phyloP scores from a whole-genome alignment of 2,113 vertebrate genomes.

The Pycnonotus jocosus region DNA sequence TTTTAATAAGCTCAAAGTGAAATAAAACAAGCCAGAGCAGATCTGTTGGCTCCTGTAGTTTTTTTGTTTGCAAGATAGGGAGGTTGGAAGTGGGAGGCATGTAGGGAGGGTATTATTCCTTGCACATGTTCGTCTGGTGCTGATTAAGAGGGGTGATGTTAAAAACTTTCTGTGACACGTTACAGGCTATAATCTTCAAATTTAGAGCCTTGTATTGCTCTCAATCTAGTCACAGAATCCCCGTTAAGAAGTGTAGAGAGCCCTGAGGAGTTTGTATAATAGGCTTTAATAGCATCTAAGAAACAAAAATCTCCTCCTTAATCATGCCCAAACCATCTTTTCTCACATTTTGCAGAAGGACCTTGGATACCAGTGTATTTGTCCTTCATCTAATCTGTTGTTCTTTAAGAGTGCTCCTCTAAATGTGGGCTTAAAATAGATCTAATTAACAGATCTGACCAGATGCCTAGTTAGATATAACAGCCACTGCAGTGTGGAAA shows the following conservation, averaged over 20 bases:
- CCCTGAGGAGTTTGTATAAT: not conserved
- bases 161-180: constrained; percentile 10
- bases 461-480: not conserved
- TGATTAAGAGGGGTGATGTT: not conserved
- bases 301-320: not conserved
- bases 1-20: constrained; percentile 45
- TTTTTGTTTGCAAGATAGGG: constrained; percentile 13
- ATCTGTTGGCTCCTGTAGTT: constrained; percentile 3
- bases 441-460: not conserved
- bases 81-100: not conserved
- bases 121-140: constrained; percentile 21
- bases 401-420: not conserved
- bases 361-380: not conserved
- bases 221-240: not conserved
- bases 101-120: not conserved
- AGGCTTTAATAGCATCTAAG: not conserved
- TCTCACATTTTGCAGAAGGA: not conserved
- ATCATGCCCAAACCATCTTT: not conserved
- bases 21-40: constrained; percentile 52
- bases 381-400: not conserved
- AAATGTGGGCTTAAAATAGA: not conserved
- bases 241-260: not conserved
- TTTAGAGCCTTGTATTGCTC: not conserved
- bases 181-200: not conserved
- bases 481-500: not conserved